phyloP scores from a whole-genome alignment of 2,113 vertebrate genomes.

The Rhinogobius similis region DNA sequence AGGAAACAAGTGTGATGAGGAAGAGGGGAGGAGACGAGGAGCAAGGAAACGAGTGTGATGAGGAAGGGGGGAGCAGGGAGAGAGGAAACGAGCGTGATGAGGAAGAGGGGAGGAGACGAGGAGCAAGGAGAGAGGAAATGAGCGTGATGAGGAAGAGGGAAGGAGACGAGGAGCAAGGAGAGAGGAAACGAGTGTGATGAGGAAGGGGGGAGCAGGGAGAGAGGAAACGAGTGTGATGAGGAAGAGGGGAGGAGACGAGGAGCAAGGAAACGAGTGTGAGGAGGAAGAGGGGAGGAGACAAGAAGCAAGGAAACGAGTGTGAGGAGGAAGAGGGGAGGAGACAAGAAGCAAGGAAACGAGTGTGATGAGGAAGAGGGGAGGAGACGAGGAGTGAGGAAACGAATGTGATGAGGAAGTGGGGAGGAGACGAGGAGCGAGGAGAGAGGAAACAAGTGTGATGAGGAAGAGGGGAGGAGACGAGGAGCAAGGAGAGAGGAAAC shows the following conservation, averaged over 20 bases:
- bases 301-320: background rate
- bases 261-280: constrained; percentile 5
- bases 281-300: constrained; percentile 27
- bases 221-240: too few species aligned
- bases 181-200: background rate
- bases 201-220: constrained; percentile 27
- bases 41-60: constrained; percentile 35
- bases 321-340: constrained; percentile 3
- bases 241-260: constrained; percentile 38
- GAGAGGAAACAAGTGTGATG: background rate
- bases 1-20: background rate
- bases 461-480: constrained; percentile 8
- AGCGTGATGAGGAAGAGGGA: too few species aligned
- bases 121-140: constrained; percentile 40
- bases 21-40: constrained; percentile 24
- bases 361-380: background rate
- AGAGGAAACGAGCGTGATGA: background rate
- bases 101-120: constrained; percentile 9
- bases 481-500: constrained; percentile 38
- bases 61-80: constrained; percentile 27
- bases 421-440: constrained; percentile 25
- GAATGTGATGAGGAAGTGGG: constrained; percentile 32
- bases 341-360: constrained; percentile 7
- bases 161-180: constrained; percentile 25
- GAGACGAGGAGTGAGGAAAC: constrained; percentile 39